Evolutionary conservation across 1,140 invertebrate genomes (phyloP).

Genomic region (Armadillidium nasatum): DNA sequence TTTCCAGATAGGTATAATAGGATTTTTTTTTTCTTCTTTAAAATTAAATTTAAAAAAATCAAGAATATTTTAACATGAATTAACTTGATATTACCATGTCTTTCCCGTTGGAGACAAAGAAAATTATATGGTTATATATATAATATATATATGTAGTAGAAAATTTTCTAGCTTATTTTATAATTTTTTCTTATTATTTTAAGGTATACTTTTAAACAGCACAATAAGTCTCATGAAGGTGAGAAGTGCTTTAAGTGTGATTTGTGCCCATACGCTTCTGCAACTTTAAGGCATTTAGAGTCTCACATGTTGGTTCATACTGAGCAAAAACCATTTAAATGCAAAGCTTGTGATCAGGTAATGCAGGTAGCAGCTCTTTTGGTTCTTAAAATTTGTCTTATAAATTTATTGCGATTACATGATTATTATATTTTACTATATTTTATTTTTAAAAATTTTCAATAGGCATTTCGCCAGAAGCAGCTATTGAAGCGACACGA

Average conservation of each 20-base stretch:
- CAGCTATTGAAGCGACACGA: slow-evolving; percentile 85
- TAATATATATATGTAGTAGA: no score
- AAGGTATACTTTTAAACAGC: slow-evolving; percentile 54
- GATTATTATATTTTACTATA: no score
- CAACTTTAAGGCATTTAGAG: slow-evolving; percentile 86
- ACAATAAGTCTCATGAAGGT: slow-evolving; percentile 86
- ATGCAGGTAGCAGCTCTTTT: background rate
- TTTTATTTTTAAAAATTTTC: background rate
- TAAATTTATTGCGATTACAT: no score
- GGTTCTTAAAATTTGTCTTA: no score
- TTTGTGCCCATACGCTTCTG: slow-evolving; percentile 88
- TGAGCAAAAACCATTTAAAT: slow-evolving; percentile 77
- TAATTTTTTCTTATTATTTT: background rate
- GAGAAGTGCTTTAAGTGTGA: slow-evolving; percentile 97
- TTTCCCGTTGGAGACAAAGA: no score
- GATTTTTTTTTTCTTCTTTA: no score
- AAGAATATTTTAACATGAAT: no score
- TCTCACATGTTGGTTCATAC: slow-evolving; percentile 94
- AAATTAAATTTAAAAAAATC: no score
- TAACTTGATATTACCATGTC: no score
- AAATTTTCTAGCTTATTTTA: no score
- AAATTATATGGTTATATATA: no score
- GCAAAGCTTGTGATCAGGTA: background rate
- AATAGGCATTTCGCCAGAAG: slow-evolving; percentile 73
- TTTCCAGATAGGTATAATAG: slow-evolving; percentile 73